A percentile compares a stretch with the other conserved stretches of the same genome.
phyloP scores from a whole-genome alignment of 2,888 invertebrate genomes.

The Archips xylosteana region DNA sequence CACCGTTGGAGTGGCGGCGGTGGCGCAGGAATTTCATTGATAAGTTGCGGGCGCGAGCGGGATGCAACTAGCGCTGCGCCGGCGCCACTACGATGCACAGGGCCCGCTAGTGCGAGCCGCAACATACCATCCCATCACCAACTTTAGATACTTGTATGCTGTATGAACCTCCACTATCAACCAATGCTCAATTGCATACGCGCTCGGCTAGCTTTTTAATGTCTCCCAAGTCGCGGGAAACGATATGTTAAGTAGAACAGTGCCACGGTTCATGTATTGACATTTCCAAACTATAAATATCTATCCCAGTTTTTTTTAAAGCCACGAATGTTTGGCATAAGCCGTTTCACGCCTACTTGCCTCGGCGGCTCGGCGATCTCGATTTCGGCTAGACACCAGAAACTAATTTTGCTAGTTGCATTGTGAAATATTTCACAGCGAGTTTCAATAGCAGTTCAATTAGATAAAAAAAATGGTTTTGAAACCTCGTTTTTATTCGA shows the following conservation, averaged over 20 bases:
- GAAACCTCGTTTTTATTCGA: slow-evolving; percentile 15
- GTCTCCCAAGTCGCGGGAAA: neutral
- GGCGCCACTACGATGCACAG: slow-evolving; percentile 24
- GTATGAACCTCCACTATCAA: neutral
- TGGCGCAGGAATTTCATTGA: slow-evolving; percentile 80
- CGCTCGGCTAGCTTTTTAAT: neutral
- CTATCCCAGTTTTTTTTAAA: slow-evolving; percentile 37
- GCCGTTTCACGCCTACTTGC: slow-evolving; percentile 69
- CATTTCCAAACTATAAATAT: slow-evolving; percentile 45
- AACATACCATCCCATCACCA: slow-evolving; percentile 19
- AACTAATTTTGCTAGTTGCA: slow-evolving; percentile 59
- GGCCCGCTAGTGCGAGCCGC: slow-evolving; percentile 44
- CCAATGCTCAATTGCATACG: neutral
- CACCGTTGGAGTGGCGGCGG: slow-evolving; percentile 68
- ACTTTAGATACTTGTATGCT: slow-evolving; percentile 6
- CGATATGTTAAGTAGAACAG: neutral
- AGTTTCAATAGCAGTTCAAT: slow-evolving; percentile 41
- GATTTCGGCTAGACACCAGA: slow-evolving; percentile 51
- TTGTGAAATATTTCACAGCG: slow-evolving; percentile 55
- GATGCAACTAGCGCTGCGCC: slow-evolving; percentile 64
- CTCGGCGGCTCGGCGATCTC: slow-evolving; percentile 58
- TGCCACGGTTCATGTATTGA: slow-evolving; percentile 22
- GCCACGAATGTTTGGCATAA: slow-evolving; percentile 64
- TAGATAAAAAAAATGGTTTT: slow-evolving; percentile 15
- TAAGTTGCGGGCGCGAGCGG: slow-evolving; percentile 76